Base-by-base conservation (phyloP, 2,888 invertebrate genomes). In the Malachius bipustulatus region DNA sequence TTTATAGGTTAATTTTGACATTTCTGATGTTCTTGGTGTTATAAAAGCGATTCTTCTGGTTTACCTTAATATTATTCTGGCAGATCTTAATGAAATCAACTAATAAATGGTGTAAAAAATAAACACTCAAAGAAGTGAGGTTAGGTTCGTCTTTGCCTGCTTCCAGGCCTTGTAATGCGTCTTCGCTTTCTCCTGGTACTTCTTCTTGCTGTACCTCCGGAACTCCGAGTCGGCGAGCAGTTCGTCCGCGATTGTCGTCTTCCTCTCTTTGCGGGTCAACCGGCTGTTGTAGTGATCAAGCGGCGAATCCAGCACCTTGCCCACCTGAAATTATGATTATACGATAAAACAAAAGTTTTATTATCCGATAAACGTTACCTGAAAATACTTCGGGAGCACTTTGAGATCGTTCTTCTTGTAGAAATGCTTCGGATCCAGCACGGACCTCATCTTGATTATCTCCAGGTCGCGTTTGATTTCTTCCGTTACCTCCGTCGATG, bases 331-430 rank as follows among this genome's bases (percentile, higher is more conserved):
- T n/a, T n/a, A n/a, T n/a, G n/a, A n/a, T n/a, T n/a, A n/a, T n/a
- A n/a, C n/a, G n/a, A n/a, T n/a, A n/a, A n/a, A n/a, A n/a, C n/a
- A n/a, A n/a, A n/a, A n/a, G n/a, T n/a, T n/a, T n/a, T n/a, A n/a
- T n/a, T n/a, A n/a, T n/a, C n/a, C n/a, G n/a, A n/a, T n/a, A n/a
- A n/a, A n/a, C n/a, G n/a, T n/a, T n/a, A 87, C 85, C 70, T 89
- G 88, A 63, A 96, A 96, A 59, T 87, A 94, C 64, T 94, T 96
- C 0, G 96, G 94, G 16, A 89, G 54, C 1, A 74, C 78, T 63
- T 82, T 81, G 46, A 82, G 69, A 54, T 90, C 88, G 58, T 88
- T 90, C 52, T 85, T 84, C 62, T 94, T 94, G 65, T 96, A 97
- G 64, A 94, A 96, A 46, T 79, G 80, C 59, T 93, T 93, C 0